Evolutionary conservation across 2,113 vertebrate species (phyloP).

Genomic region (Esox niger): DNA sequence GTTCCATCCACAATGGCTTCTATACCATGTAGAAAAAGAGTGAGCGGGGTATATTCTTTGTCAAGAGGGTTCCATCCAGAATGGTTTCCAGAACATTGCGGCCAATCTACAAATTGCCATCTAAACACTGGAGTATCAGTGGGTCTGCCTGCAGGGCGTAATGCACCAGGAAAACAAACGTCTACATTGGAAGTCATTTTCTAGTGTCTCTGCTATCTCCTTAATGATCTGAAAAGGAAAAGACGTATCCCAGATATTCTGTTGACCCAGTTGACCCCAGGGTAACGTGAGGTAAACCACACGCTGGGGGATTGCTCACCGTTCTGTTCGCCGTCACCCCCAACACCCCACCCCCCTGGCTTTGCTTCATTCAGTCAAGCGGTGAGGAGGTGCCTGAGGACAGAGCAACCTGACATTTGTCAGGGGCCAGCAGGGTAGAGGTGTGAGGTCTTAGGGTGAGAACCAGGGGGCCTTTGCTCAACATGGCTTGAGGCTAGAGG

Average conservation of each 20-base stretch:
- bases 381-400: background rate
- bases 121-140: background rate
- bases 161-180: background rate
- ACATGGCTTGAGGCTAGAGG: no score
- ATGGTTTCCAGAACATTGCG: background rate
- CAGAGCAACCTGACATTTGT: background rate
- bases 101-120: background rate
- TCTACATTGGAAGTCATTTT: background rate
- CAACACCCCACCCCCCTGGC: background rate
- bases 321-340: background rate
- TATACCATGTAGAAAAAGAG: background rate
- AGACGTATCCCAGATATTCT: conserved; percentile 6
- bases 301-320: conserved; percentile 1
- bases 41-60: background rate
- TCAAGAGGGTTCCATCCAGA: background rate
- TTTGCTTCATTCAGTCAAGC: background rate
- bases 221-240: background rate
- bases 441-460: background rate
- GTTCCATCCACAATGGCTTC: background rate
- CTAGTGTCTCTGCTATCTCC: background rate
- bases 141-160: background rate
- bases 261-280: conserved; percentile 25
- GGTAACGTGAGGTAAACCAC: conserved; percentile 20
- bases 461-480: conserved; percentile 3
- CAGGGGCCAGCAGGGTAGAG: background rate